These are phyloP conservation scores for Lagopus muta DNA, from an alignment of 2,113 vertebrate species.

Conservation along the genomic window DNA sequence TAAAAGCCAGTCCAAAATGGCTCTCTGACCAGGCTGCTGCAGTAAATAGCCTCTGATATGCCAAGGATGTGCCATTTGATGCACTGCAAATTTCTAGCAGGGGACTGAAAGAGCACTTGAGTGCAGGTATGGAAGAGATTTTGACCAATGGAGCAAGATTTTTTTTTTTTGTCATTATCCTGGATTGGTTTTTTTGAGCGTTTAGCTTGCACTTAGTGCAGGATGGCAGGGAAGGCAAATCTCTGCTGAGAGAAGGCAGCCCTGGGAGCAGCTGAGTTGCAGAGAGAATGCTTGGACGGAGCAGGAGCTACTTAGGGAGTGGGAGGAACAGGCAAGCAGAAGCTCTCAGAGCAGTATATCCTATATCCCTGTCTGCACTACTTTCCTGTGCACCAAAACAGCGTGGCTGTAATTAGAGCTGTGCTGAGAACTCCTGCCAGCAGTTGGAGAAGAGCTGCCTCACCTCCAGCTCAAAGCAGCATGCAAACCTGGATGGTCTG, in stretches of 20 bases:
- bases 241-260: neutral
- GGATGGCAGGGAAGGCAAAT: neutral
- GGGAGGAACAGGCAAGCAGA: neutral
- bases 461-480: neutral
- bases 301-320: neutral
- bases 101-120: neutral
- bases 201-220: accelerated
- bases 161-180: neutral
- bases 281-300: neutral
- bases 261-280: neutral
- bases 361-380: neutral
- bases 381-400: neutral
- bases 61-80: neutral
- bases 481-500: neutral
- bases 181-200: neutral
- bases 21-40: neutral
- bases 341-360: neutral
- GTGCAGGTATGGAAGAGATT: neutral
- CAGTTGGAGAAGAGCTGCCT: neutral
- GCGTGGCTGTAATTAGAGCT: neutral
- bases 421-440: neutral
- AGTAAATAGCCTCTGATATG: neutral
- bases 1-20: neutral
- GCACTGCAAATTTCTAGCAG: neutral
- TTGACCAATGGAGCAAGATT: neutral